Base-by-base conservation (phyloP, 2,888 invertebrate genomes). In the Antheraea assamensis region DNA sequence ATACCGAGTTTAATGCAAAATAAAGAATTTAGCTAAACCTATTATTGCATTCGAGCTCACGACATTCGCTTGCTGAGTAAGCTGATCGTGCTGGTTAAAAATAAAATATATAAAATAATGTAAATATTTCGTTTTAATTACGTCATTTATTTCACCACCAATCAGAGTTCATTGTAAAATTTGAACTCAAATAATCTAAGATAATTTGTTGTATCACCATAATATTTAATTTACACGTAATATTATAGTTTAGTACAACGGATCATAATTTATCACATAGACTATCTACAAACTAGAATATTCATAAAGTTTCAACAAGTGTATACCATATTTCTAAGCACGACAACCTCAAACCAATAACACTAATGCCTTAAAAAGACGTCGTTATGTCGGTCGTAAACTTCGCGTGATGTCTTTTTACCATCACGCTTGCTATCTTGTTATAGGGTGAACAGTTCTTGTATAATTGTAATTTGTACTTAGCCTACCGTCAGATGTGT, bases 291-390 rank as follows among this genome's bases (percentile, higher is more conserved):
- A 24, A 13, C 13, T 7, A 58, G 58, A 58, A n/a, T 24, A 35
- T 35, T n/a, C n/a, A n/a, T n/a, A 42, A 71, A 31, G 13, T 10
- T 47, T 8, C 52, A 13, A 52, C 17, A 71, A 27, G 21, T 31
- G 55, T 30, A 52, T 71, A 71, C 52, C 21, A 13, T 49, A 52
- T 71, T 49, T 15, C 17, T 49, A 52, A 30, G 8, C 52, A 42
- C 52, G 19, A 24, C 47, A 49, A 19, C 13, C 52, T 17, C 42
- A 47, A 68, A 42, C 70, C 72, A 72, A 78, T 78, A 77, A 77
- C 76, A 75, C 74, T 77, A 72, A 77, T 66, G 68, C 78, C 77
- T 76, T 77, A 77, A 71, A 71, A 49, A 77, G 76, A 64, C 8
- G 61, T 64, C 61, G 61, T 64, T 64, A 30, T 64, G 61, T 30